phyloP scores from a whole-genome alignment of 2,888 invertebrate species.

The Cephus pygmeus region DNA sequence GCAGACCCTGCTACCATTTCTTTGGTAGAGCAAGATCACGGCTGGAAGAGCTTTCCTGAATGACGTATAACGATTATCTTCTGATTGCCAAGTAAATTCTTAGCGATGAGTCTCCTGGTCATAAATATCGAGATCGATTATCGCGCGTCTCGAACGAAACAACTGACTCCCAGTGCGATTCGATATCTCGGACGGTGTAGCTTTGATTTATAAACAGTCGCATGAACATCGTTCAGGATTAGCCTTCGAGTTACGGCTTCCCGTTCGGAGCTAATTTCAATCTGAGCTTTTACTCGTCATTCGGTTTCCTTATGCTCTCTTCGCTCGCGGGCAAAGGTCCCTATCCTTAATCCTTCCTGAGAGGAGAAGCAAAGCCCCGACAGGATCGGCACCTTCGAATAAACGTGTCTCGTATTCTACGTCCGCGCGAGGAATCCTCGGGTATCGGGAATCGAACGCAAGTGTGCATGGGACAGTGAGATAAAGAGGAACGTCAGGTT shows the following conservation, averaged over 20 bases:
- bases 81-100: background rate
- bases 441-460: background rate
- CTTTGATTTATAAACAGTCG: background rate
- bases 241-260: background rate
- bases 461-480: background rate
- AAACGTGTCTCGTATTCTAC: background rate
- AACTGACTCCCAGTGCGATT: slow-evolving; percentile 9
- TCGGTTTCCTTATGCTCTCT: background rate
- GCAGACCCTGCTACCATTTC: background rate
- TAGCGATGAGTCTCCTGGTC: background rate
- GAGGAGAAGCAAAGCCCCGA: background rate
- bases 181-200: slow-evolving; percentile 15
- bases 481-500: slow-evolving; percentile 20
- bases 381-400: background rate
- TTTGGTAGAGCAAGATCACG: background rate
- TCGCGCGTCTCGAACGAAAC: background rate
- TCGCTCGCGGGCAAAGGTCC: background rate
- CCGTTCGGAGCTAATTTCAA: background rate
- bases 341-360: background rate
- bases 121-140: background rate
- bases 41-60: background rate
- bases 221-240: background rate
- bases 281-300: background rate
- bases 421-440: background rate
- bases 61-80: background rate